These are phyloP conservation scores for Dorcus parallelipipedus DNA, from an alignment of 2,888 invertebrate genomes.

Conservation along the genomic window DNA sequence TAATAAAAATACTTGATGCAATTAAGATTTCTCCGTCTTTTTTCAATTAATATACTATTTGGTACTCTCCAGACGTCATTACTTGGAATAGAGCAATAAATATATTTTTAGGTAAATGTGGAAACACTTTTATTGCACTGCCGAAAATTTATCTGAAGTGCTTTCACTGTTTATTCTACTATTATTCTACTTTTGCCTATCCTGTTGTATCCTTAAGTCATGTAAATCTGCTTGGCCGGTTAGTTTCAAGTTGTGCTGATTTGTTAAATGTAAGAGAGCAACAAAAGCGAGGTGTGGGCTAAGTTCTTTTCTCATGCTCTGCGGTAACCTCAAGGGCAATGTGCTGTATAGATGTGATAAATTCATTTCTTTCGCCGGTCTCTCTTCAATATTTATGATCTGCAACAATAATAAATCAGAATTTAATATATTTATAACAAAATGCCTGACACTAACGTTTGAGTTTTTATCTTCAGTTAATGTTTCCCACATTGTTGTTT, in stretches of 20 bases:
- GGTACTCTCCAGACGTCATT: too few species aligned
- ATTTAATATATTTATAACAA: too few species aligned
- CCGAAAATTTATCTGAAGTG: not conserved
- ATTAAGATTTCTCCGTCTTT: too few species aligned
- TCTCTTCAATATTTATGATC: slow-evolving; percentile 17
- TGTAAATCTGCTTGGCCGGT: slow-evolving; percentile 52
- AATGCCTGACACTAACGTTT: slow-evolving; percentile 32
- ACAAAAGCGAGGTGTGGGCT: slow-evolving; percentile 77
- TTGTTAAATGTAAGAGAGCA: slow-evolving; percentile 78
- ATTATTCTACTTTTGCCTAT: not conserved
- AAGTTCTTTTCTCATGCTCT: slow-evolving; percentile 67
- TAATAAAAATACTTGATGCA: too few species aligned
- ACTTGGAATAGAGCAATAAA: not conserved
- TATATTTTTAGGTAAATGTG: not conserved
- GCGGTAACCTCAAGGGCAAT: slow-evolving; percentile 57
- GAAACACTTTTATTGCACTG: not conserved
- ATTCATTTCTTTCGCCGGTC: slow-evolving; percentile 36
- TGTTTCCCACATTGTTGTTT: slow-evolving; percentile 69
- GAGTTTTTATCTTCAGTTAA: slow-evolving; percentile 47
- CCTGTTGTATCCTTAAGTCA: slow-evolving; percentile 51
- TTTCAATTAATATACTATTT: too few species aligned
- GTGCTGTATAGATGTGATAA: slow-evolving; percentile 58
- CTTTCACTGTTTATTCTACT: not conserved
- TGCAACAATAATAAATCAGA: slow-evolving; percentile 3
- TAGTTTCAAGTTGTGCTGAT: slow-evolving; percentile 67